These are phyloP conservation scores for Gymnocephalus cernua DNA, from an alignment of 2,113 vertebrate species.

Conservation along the genomic window DNA sequence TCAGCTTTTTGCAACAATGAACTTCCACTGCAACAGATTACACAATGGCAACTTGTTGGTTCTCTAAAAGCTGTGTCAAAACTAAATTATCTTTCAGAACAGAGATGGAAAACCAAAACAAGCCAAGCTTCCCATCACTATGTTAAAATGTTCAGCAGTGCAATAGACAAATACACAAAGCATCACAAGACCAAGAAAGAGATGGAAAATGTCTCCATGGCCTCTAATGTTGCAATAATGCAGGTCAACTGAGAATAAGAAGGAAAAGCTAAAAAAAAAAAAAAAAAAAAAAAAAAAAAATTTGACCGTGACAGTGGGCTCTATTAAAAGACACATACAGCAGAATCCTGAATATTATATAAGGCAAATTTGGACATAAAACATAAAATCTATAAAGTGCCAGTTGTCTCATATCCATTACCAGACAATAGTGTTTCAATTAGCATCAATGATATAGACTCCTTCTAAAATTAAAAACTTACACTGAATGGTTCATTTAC, in stretches of 20 bases:
- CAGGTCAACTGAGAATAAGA: neutral
- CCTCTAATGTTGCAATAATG: neutral
- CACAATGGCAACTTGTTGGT: neutral
- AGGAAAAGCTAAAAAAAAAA: neutral
- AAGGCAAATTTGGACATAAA: neutral
- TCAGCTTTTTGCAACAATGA: conserved; percentile 10
- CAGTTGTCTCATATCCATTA: neutral
- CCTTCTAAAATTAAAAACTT: neutral
- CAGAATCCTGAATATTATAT: neutral
- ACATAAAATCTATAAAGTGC: neutral
- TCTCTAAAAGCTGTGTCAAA: conserved; percentile 9
- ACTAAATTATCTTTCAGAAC: neutral
- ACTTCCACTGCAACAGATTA: neutral
- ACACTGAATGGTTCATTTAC: neutral
- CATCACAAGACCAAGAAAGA: neutral
- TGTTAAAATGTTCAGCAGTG: neutral
- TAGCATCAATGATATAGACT: neutral
- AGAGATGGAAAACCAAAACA: neutral
- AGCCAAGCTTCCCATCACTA: neutral
- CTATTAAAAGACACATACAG: neutral
- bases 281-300: too few species aligned
- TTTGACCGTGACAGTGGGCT: neutral
- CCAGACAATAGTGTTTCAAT: neutral
- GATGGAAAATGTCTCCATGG: neutral
- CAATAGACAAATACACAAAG: neutral